phyloP scores from a whole-genome alignment of 2,888 invertebrate genomes.

The Drosophila emarginata region DNA sequence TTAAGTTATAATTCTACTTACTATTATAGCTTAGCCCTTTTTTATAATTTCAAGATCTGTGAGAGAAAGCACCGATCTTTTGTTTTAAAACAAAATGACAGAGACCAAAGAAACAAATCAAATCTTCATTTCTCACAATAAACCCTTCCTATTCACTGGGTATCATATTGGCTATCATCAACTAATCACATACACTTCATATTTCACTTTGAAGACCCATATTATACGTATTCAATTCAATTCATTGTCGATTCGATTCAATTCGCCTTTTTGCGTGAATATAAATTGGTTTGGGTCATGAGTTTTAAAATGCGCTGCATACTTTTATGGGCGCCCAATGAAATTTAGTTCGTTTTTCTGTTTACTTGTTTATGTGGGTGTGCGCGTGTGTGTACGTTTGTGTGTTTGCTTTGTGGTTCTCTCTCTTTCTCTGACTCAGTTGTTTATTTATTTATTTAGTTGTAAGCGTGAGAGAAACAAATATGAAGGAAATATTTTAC shows the following conservation, averaged over 20 bases:
- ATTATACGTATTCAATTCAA: conserved; percentile 17
- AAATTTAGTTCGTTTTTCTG: conserved; percentile 12
- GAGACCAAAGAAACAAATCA: too few species aligned
- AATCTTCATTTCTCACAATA: too few species aligned
- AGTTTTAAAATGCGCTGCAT: conserved; percentile 61
- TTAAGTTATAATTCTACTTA: too few species aligned
- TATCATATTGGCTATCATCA: background rate
- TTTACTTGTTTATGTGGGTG: conserved; percentile 3
- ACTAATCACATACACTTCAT: background rate
- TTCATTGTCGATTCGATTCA: conserved; percentile 49
- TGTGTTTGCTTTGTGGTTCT: conserved; percentile 32
- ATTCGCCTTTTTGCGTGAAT: conserved; percentile 39
- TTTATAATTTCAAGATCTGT: too few species aligned
- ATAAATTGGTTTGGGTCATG: conserved; percentile 59
- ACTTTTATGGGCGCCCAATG: conserved; percentile 47
- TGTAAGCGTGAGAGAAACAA: conserved; percentile 29
- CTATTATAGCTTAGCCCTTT: too few species aligned
- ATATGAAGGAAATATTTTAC: conserved; percentile 19
- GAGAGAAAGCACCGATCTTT: too few species aligned
- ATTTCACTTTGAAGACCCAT: conserved; percentile 6
- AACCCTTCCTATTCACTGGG: background rate
- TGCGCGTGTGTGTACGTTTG: conserved; percentile 5
- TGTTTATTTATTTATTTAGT: conserved; percentile 49
- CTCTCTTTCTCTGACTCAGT: background rate
- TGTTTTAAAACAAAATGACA: too few species aligned